Evolutionary conservation across 2,888 invertebrate species (phyloP).

Genomic region (Agrochola lychnidis): DNA sequence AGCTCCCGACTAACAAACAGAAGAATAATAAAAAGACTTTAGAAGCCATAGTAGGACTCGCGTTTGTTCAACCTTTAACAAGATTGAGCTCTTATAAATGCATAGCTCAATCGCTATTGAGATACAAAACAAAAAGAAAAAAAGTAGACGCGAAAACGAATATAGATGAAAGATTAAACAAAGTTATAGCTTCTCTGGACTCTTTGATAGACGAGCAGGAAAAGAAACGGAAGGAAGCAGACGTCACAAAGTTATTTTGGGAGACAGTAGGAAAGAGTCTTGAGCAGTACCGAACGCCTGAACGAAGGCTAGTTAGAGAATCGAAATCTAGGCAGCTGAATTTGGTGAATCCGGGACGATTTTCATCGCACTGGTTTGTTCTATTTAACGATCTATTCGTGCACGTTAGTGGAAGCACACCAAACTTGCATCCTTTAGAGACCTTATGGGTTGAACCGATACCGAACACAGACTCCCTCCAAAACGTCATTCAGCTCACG

Average conservation of each 20-base stretch:
- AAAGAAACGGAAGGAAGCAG: conserved; percentile 92
- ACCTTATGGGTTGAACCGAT: conserved; percentile 95
- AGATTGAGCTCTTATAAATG: conserved; percentile 92
- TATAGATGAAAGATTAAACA: conserved; percentile 89
- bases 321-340: conserved; percentile 93
- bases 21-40: conserved; percentile 89
- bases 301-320: conserved; percentile 94
- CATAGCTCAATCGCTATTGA: conserved; percentile 90
- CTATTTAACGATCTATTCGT: conserved; percentile 95
- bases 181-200: conserved; percentile 91
- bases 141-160: conserved; percentile 82
- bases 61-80: conserved; percentile 91
- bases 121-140: conserved; percentile 86
- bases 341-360: conserved; percentile 93
- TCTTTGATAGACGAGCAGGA: conserved; percentile 92
- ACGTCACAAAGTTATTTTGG: conserved; percentile 94
- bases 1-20: conserved; percentile 89
- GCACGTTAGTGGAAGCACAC: conserved; percentile 93
- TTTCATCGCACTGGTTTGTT: conserved; percentile 95
- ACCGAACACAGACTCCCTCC: conserved; percentile 91
- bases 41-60: conserved; percentile 91
- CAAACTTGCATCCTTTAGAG: conserved; percentile 92
- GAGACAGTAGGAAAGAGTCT: conserved; percentile 92
- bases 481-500: conserved; percentile 92
- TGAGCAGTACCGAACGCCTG: conserved; percentile 91